Evolutionary conservation across 35 echinoderm and acorn worm genomes (phyloP).

Genomic region (Holothuria glaberrima): DNA sequence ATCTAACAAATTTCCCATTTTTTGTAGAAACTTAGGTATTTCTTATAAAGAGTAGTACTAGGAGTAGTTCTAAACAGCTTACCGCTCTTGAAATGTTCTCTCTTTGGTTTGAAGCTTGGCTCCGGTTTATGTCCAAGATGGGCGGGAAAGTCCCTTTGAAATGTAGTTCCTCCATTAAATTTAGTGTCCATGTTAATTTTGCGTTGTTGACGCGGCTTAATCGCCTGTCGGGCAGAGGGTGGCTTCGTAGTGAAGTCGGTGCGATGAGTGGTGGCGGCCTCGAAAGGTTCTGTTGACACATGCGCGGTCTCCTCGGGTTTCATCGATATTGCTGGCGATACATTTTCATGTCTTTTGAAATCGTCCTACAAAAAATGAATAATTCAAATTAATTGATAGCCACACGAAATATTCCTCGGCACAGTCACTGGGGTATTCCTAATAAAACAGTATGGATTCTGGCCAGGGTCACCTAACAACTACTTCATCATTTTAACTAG

Average conservation of each 20-base stretch:
- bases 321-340: constrained; percentile 70
- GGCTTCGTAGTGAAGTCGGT: constrained; percentile 84
- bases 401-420: too few relatives aligned
- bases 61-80: too few relatives aligned
- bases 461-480: too few relatives aligned
- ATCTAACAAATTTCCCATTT: too few relatives aligned
- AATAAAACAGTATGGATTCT: too few relatives aligned
- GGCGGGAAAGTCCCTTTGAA: constrained; percentile 73
- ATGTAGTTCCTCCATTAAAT: constrained; percentile 78
- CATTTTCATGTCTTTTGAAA: constrained; percentile 78
- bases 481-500: too few relatives aligned
- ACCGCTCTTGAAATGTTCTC: constrained; percentile 69
- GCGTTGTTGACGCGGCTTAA: constrained; percentile 61
- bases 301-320: constrained; percentile 69
- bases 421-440: too few relatives aligned
- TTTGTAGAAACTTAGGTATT: too few relatives aligned
- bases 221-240: constrained; percentile 7
- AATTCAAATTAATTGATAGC: not conserved
- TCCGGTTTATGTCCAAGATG: constrained; percentile 61
- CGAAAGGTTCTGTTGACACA: constrained; percentile 68
- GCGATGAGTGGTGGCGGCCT: constrained; percentile 70
- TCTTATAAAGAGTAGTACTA: too few relatives aligned
- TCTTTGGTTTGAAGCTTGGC: constrained; percentile 87
- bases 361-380: constrained; percentile 66
- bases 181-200: constrained; percentile 24